A percentile compares a stretch with the other conserved stretches of the same genome.
Conservation (phyloP, 2,888 invertebrate species). For the Ditula angustiorana region DNA sequence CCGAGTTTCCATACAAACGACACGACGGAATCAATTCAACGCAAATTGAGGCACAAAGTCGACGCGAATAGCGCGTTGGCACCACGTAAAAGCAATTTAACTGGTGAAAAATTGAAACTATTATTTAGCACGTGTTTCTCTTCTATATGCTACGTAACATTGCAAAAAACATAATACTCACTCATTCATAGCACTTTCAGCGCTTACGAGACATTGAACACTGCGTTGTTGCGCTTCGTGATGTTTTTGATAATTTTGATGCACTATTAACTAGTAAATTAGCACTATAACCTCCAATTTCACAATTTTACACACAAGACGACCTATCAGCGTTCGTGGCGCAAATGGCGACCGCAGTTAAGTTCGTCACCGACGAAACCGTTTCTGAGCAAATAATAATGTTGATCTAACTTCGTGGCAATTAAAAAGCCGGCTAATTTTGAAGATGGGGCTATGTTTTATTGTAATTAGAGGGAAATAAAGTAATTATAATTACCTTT, state of each 20-base stretch:
- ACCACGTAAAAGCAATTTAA: conserved; percentile 60
- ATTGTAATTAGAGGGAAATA: conserved; percentile 51
- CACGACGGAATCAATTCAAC: conserved; percentile 39
- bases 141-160: conserved; percentile 56
- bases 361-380: conserved; percentile 51
- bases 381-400: conserved; percentile 47
- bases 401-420: conserved; percentile 66
- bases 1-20: conserved; percentile 46
- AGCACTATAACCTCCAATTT: conserved; percentile 79
- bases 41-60: conserved; percentile 55
- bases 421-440: conserved; percentile 60
- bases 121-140: conserved; percentile 69
- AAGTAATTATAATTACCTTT: conserved; percentile 65
- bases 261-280: conserved; percentile 66
- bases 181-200: conserved; percentile 61
- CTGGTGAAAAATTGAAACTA: conserved; percentile 58
- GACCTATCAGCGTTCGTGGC: conserved; percentile 78
- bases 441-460: conserved; percentile 43
- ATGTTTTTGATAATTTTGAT: conserved; percentile 56
- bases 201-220: conserved; percentile 54
- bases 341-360: conserved; percentile 82
- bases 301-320: conserved; percentile 69
- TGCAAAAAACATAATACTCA: conserved; percentile 60
- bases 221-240: conserved; percentile 50
- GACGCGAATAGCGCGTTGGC: conserved; percentile 47